Evolutionary conservation across 2,797 vertebrate genomes (phyloP), one percentile per base, ranked within the genome.

Genomic region (Microhierax caerulescens): DNA sequence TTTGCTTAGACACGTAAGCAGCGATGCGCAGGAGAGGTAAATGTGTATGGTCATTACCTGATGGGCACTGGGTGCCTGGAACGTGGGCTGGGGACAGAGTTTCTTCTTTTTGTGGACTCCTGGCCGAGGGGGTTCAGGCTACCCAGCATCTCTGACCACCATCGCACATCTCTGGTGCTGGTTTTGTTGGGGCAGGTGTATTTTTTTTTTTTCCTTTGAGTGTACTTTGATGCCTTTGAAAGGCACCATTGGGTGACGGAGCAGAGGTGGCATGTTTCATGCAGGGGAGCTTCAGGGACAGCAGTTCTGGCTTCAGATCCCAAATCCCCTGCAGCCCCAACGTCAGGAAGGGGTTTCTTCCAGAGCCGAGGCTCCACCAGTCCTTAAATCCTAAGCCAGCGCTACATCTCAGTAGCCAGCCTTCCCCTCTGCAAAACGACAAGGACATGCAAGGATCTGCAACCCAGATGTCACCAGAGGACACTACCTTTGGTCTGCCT

Each of bases 151-250:
- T 22, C 28, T 45, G 56, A 65, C 37, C 41, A 22, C 28, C 41
- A 27, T 17, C 27, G 47, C 11, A 13, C n/a, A 16, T 28, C 18
- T 10, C 48, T 14, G 43, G 47, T 18, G 6, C 53, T 60, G 76
- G 5, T 14, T 48, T 50, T 34, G 13, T n/a, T 30, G 45, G 39
- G 7, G 20, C 0, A 0, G 15, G 16, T 14, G 25, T n/a, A 0
- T 19, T 25, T 69, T 51, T 41, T 39, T 16, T 41, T 19, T 25
- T 69, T 54, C 13, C 20, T 63, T 59, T 41, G 41, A 27, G 45
- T 23, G 18, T 10, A 4, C 36, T 61, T 70, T 8, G 24, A 21
- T 41, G 48, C 21, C 28, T 77, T 61, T 11, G 68, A 36, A 83
- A 76, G 80, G 7, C 19, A 27, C 54, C 27, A 7, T 6, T 47